These are phyloP conservation scores for Phoebastria nigripes DNA, from an alignment of 2,797 vertebrate genomes.

Conservation along the genomic window DNA sequence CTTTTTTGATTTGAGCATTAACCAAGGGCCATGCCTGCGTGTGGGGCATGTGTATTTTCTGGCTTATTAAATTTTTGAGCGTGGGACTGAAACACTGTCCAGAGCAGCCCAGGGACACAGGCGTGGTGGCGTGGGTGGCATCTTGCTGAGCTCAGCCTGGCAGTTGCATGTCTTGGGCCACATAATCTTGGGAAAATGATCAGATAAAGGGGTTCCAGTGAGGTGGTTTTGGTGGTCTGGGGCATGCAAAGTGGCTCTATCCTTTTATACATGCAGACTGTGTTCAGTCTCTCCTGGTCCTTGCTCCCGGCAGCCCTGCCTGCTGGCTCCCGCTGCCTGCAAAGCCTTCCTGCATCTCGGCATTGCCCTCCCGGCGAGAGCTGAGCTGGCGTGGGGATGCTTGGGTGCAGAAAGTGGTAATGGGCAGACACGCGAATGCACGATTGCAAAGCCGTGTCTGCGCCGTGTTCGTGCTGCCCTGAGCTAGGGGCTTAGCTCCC, in stretches of 20 bases:
- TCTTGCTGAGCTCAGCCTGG: not conserved
- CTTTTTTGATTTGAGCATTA: rapidly evolving
- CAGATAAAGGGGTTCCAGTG: not conserved
- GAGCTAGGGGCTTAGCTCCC: not conserved
- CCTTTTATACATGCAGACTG: not conserved
- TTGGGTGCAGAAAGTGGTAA: not conserved
- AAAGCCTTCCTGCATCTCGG: not conserved
- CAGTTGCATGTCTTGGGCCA: rapidly evolving
- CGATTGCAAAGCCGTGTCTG: rapidly evolving
- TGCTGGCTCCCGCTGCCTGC: not conserved
- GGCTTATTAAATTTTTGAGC: not conserved
- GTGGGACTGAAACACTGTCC: not conserved
- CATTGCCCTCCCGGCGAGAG: rapidly evolving
- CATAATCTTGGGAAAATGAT: too few relatives aligned
- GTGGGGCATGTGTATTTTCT: not conserved
- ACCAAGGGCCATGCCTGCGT: not conserved
- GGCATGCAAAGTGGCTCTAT: not conserved
- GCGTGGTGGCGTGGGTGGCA: rapidly evolving
- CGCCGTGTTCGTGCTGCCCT: rapidly evolving
- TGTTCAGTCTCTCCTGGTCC: not conserved
- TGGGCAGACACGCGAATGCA: rapidly evolving
- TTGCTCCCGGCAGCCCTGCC: not conserved
- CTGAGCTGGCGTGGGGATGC: not conserved
- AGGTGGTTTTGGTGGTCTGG: not conserved
- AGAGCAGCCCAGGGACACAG: not conserved